Base-by-base conservation (phyloP, 2,797 vertebrate genomes). In the Scleropages formosus region DNA sequence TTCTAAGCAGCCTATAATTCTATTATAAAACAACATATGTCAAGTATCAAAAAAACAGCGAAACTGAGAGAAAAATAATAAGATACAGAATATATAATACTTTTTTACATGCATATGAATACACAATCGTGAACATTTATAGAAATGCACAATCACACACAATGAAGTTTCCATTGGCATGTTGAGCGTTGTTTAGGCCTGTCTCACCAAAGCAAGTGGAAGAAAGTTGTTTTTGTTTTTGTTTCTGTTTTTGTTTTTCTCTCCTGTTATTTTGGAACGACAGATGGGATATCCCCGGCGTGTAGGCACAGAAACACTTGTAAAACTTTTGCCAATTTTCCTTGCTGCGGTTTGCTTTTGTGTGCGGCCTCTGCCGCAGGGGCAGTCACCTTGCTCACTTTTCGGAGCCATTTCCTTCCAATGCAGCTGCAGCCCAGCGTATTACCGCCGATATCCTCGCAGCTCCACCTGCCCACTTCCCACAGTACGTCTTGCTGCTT, bases 331-430 rank as follows among this genome's bases (percentile, higher is more conserved):
- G 64, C 26, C 16, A 46, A 26, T 72, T 82, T 89, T 90, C 87
- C 83, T 84, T 85, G 11, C 27, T 59, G 76, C 7, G 61, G 76
- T 58, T 10, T 72, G 11, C 26, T 77, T 82, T 77, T 77, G 72
- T 79, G 83, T 84, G 87, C 72, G 85, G 84, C 81, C 68, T 79
- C 81, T 80, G 73, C 71, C 26, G 0, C 82, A 66, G 76, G 78
- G 63, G 67, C 20, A 72, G 31, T 44, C 16, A 22, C n/a, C 18
- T 44, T 22, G 51, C 51, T 73, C 78, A 83, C 58, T 66, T 85
- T 83, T 84, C 69, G 84, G 86, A 81, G 56, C 81, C 63, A 85
- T 81, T 88, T 91, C 88, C 70, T 72, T 58, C 1, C 60, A 27
- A 27, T 49, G 27, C 58, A 72, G 51, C 58, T 72, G 27, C 70